Evolutionary conservation across 30 jellyfish, hydroid and myxozoan genomes (phyloP).

Genomic region (Catostylus mosaicus): DNA sequence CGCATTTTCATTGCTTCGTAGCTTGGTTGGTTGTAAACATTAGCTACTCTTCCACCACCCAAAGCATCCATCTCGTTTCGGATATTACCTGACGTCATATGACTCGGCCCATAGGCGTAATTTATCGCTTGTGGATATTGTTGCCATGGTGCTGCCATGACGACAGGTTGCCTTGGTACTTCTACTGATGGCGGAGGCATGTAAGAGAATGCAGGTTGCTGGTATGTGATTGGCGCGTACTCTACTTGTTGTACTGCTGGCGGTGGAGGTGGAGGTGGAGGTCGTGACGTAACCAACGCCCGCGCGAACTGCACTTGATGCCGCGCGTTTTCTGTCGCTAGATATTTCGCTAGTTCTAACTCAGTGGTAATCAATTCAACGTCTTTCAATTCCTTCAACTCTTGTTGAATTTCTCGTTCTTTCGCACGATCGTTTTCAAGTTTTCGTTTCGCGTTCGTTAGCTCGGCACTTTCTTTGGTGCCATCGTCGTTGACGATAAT

Average conservation of each 20-base stretch:
- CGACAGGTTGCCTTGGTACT: conserved; percentile 40
- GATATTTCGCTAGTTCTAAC: conserved; percentile 88
- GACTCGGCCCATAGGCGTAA: conserved; percentile 54
- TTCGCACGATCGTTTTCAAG: conserved; percentile 86
- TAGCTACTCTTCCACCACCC: neutral
- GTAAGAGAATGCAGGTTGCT: conserved; percentile 39
- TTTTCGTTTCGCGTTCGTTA: conserved; percentile 77
- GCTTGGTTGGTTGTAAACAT: neutral
- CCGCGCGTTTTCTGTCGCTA: conserved; percentile 82
- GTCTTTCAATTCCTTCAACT: conserved; percentile 76
- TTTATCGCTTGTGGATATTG: conserved; percentile 59
- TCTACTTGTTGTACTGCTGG: conserved; percentile 19
- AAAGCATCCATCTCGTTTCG: neutral
- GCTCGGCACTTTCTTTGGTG: conserved; percentile 35
- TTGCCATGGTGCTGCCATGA: conserved; percentile 60
- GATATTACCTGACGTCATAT: conserved; percentile 1
- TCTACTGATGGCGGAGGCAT: conserved; percentile 23
- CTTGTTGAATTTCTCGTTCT: conserved; percentile 73
- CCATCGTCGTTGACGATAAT: conserved; percentile 63
- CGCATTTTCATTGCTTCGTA: conserved; percentile 5
- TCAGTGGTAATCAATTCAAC: conserved; percentile 91
- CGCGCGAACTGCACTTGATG: conserved; percentile 74
- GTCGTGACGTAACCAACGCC: conserved; percentile 33
- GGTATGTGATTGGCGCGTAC: conserved; percentile 17
- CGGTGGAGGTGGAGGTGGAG: conserved; percentile 31